Base-by-base conservation (phyloP, 2,888 invertebrate genomes). In the Noctua comes region DNA sequence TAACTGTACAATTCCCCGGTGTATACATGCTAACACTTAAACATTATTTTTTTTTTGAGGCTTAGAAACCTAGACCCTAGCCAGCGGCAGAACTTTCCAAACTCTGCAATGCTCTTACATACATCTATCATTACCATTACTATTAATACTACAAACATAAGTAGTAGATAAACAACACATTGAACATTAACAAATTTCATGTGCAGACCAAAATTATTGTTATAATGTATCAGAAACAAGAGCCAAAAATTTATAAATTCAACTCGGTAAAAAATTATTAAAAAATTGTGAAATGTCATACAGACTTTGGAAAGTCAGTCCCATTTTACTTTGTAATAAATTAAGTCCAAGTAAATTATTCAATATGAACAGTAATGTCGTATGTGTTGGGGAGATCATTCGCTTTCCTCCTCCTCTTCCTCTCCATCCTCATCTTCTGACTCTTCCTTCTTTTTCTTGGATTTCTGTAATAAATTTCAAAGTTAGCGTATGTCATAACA, bases 381-480 rank as follows among this genome's bases (percentile, higher is more conserved):
- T 95, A 90, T 88, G 90, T 91, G 89, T 92, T 91, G 93, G 93
- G 36, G 96, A 96, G 96, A 96, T 97, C 97, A 97, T 96, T 97
- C 97, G 97, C 97, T 97, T 93, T 97, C 97, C 90, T 98, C 97
- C 82, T 97, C 97, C 86, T 97, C 97, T 76, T 98, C 97, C 80
- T 97, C 97, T 79, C 97, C 97, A 57, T 97, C 97, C 82, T 97
- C 97, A 75, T 98, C 97, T 59, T 97, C 98, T 1, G 97, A 97
- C 91, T 97, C 97, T 91, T 97, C 97, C 97, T 97, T 97, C 97
- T 96, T 98, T 97, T 95, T 97, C 95, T 95, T 97, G 90, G 95
- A 96, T 92, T 95, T 97, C 96, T 95, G 83, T 27, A 82, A 80
- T 51, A 79, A 69, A 83, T 70, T 36, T 21, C 16, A 7, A 43